A percentile compares a stretch with the other conserved stretches of the same genome.
Conservation (phyloP, 2,113 vertebrate genomes). For the Callochromis pleurospilus region DNA sequence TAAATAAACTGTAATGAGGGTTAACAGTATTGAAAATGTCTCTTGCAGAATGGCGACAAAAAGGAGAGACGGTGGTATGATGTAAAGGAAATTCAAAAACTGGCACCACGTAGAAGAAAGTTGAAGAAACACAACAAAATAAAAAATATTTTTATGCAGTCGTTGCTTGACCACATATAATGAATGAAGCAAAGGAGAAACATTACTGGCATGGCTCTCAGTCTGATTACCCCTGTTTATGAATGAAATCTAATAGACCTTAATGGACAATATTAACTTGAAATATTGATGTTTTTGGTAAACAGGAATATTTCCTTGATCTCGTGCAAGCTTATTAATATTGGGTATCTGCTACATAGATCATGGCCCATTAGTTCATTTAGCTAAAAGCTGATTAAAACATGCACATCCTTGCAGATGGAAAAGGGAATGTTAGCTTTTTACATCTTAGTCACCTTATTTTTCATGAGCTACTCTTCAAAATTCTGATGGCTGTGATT, state of each 20-base stretch:
- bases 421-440: not conserved
- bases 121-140: not conserved
- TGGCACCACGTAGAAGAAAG: not conserved
- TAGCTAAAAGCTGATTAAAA: not conserved
- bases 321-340: not conserved
- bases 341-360: not conserved
- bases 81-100: not conserved
- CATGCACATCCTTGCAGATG: not conserved
- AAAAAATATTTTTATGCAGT: not conserved
- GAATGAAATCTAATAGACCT: not conserved
- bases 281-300: not conserved
- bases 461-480: not conserved
- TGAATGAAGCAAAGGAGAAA: not conserved
- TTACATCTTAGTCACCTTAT: not conserved
- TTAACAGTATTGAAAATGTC: not conserved
- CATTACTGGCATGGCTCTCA: not conserved
- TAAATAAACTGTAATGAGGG: not conserved
- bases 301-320: not conserved
- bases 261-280: not conserved
- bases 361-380: not conserved
- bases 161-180: not conserved
- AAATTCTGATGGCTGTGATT: not conserved
- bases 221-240: not conserved
- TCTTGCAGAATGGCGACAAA: not conserved
- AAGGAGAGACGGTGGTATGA: too few relatives aligned